Evolutionary conservation across 2,888 invertebrate species (phyloP), one percentile per base, ranked within the genome.

Genomic region (Diabrotica balteata): DNA sequence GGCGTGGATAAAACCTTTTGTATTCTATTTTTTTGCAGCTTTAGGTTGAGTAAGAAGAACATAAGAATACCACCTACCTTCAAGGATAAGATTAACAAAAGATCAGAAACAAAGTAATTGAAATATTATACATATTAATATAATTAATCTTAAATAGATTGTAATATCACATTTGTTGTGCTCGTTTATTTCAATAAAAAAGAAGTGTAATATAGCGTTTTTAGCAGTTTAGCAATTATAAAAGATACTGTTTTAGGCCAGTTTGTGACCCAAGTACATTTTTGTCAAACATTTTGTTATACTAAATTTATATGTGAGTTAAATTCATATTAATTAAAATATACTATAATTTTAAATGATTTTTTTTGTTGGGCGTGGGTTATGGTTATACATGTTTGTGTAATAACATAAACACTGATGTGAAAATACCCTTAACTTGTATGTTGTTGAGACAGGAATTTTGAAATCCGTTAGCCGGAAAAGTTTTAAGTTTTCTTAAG

Each of bases 91-190:
- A 69, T 69, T 62, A 72, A 72, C 69, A 76, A 72, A 73, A 74
- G 75, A 76, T 73, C 71, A 73, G 72, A 78, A 77, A 75, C 76
- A 75, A 77, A 78, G 73, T 44, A 57, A 71, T 67, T 61, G 68
- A 69, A 72, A 71, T 74, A 76, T 73, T 74, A 78, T 76, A 78
- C 73, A 78, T 75, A 78, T 75, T 76, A 78, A 76, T 77, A 81
- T 75, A 74, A 80, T 79, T 79, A 80, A 80, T 79, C 79, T 78
- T 62, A 57, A 76, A 78, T 82, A 82, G 82, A 79, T 79, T 80
- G 79, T 83, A 81, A 79, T 76, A 77, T 80, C 81, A 79, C 80
- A 76, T 82, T 77, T 82, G 82, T 83, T 82, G 82, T 82, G 81
- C 81, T 80, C 78, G 78, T 79, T 79, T 75, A 77, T 78, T 78